These are phyloP conservation scores for Germaria angustata DNA, from an alignment of 2,888 invertebrate species.

Conservation along the genomic window DNA sequence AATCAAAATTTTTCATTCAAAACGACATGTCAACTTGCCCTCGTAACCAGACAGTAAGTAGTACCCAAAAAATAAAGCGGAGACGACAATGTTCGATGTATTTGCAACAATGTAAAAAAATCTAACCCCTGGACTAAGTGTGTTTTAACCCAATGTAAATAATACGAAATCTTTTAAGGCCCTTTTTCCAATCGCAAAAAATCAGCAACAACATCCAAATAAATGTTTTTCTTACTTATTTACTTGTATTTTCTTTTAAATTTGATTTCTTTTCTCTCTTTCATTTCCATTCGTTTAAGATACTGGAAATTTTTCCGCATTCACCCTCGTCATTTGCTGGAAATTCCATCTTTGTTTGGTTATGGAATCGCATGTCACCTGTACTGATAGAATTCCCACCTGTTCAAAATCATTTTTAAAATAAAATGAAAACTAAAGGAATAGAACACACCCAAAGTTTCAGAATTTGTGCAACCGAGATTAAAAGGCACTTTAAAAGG, in stretches of 20 bases:
- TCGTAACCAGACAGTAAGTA: neutral
- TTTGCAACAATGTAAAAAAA: slow-evolving; percentile 20
- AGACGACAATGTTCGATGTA: neutral
- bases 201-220: too few relatives aligned
- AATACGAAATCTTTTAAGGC: slow-evolving; percentile 68
- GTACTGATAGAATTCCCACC: slow-evolving; percentile 57
- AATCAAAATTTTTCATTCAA: too few relatives aligned
- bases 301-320: neutral
- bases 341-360: slow-evolving; percentile 33
- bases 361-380: slow-evolving; percentile 38
- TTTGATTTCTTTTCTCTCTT: neutral
- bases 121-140: slow-evolving; percentile 30
- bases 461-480: neutral
- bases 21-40: too few relatives aligned
- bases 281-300: neutral
- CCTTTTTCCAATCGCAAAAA: too few relatives aligned
- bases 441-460: slow-evolving; percentile 31
- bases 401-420: slow-evolving; percentile 44
- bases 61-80: neutral
- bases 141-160: too few relatives aligned
- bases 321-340: slow-evolving; percentile 3
- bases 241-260: neutral
- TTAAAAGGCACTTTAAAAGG: neutral
- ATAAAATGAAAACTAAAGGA: slow-evolving; percentile 10
- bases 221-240: slow-evolving; percentile 18